These are phyloP conservation scores for Phoxinus phoxinus DNA, from an alignment of 2,113 vertebrate species.

Conservation along the genomic window DNA sequence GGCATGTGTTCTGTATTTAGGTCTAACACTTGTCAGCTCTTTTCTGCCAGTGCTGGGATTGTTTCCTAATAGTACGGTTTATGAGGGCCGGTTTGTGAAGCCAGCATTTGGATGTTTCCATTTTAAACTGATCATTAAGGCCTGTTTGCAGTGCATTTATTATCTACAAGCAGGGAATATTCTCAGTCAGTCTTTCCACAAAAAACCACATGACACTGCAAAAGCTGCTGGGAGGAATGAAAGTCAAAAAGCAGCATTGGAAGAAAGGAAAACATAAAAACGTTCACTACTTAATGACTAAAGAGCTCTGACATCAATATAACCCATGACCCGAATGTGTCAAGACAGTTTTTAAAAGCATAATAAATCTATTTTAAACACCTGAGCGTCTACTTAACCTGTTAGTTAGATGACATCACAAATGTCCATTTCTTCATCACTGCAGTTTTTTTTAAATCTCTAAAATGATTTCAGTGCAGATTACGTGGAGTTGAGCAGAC, in stretches of 20 bases:
- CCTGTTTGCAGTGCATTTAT: constrained; percentile 62
- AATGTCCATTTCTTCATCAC: neutral
- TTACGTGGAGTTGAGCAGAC: too few species aligned
- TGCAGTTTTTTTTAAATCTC: neutral
- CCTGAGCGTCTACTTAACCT: neutral
- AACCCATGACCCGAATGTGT: neutral
- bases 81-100: constrained; percentile 67
- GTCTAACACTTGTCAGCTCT: constrained; percentile 74
- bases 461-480: neutral
- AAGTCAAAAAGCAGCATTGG: constrained; percentile 27
- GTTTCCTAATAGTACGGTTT: constrained; percentile 76
- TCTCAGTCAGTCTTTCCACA: constrained; percentile 70
- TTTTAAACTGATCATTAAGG: constrained; percentile 74
- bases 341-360: neutral
- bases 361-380: neutral
- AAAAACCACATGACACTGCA: constrained; percentile 59
- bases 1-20: constrained; percentile 70
- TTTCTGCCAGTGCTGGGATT: constrained; percentile 62
- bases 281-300: neutral
- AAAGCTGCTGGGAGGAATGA: constrained; percentile 16
- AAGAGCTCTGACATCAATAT: neutral
- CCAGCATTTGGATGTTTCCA: constrained; percentile 72
- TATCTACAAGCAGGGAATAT: constrained; percentile 65
- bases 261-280: constrained; percentile 14
- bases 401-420: neutral